phyloP scores from a whole-genome alignment of 2,888 invertebrate genomes.

The Ligdia adustata region DNA sequence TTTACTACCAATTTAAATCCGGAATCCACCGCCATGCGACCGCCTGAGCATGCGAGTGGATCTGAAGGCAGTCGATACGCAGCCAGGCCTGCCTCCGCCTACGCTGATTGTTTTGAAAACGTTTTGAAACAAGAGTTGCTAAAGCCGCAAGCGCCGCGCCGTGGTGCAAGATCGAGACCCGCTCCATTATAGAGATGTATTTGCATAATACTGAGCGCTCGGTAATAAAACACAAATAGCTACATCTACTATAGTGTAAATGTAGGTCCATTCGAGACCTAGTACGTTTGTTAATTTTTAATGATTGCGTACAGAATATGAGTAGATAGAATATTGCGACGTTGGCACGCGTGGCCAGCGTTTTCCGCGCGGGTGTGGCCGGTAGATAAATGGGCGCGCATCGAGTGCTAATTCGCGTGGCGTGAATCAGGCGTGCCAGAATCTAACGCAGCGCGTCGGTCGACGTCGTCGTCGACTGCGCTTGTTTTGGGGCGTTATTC shows the following conservation, averaged over 20 bases:
- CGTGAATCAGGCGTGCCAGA: constrained; percentile 77
- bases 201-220: constrained; percentile 78
- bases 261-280: constrained; percentile 42
- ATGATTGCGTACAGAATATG: constrained; percentile 30
- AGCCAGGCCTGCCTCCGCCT: constrained; percentile 60
- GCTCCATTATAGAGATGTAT: constrained; percentile 73
- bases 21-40: constrained; percentile 47
- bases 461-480: constrained; percentile 36
- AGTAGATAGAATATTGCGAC: constrained; percentile 48
- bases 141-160: constrained; percentile 54
- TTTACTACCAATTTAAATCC: constrained; percentile 52
- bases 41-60: constrained; percentile 50
- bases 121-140: constrained; percentile 77
- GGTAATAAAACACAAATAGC: constrained; percentile 58
- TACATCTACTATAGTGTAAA: constrained; percentile 67
- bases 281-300: constrained; percentile 35
- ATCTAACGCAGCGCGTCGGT: constrained; percentile 48
- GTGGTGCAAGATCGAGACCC: constrained; percentile 80
- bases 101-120: constrained; percentile 74
- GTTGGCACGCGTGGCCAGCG: constrained; percentile 59
- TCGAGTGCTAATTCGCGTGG: constrained; percentile 60
- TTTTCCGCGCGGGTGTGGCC: constrained; percentile 60
- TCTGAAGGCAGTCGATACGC: constrained; percentile 50
- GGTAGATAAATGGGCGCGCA: constrained; percentile 56
- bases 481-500: constrained; percentile 75